Base-by-base conservation (phyloP, 2,113 vertebrate genomes). In the Zosterops lateralis region DNA sequence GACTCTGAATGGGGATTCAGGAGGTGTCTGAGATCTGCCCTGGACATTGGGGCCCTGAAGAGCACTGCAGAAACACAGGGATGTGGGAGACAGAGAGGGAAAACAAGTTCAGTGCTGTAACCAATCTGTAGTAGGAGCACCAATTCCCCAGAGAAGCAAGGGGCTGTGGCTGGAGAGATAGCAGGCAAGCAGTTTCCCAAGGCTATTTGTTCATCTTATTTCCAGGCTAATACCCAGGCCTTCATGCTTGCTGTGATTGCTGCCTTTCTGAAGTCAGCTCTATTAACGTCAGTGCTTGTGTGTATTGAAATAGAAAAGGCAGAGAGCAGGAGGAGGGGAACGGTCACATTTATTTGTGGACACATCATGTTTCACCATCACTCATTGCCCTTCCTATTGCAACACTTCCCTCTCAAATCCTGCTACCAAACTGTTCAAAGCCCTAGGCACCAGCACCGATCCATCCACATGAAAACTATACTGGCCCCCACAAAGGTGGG, bases 121-220 rank as follows among this genome's bases (percentile, higher is more conserved):
- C 53, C n/a, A n/a, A 18, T n/a, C 36, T 65, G 70, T 40, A 57
- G 0, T 0, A 84, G 58, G 47, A 88, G 31, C 22, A 64, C 14
- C 53, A 78, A 28, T 67, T 68, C 64, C 28, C 21, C 7, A 10
- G 60, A 76, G 31, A 70, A 71, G 17, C 31, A n/a, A 76, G 36
- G 24, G 40, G 21, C 51, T 85, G 50, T 18, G 47, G 31, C 7
- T 45, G 36, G 47, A 78, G 67, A 88, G 22, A 64, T 19, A 80
- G 48, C 28, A 65, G 31, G 36, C 14, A 74, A 79, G 50, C 15
- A 45, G 82, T 57, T 38, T 94, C 81, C 67, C 60, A 92, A 73
- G 72, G 79, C 78, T 93, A 87, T 96, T 93, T 91, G 45, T 87
- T 96, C 40, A 58, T 91, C 67, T 84, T 86, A 38, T 94, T 87